phyloP scores from a whole-genome alignment of 1,140 invertebrate genomes.

The Drosophila sulfurigaster region DNA sequence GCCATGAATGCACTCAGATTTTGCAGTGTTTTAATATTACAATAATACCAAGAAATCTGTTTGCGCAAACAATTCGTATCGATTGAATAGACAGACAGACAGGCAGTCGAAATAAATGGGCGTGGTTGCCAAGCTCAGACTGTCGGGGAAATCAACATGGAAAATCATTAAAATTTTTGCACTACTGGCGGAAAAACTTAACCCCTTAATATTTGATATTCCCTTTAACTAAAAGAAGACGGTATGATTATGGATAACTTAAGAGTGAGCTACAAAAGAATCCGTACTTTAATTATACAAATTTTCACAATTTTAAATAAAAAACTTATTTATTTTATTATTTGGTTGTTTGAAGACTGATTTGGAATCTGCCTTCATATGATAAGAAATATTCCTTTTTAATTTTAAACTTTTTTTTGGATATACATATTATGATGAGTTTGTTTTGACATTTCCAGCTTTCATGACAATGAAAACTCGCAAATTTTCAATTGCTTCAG shows the following conservation, averaged over 20 bases:
- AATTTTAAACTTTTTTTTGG: no score
- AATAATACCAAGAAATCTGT: slow-evolving; percentile 78
- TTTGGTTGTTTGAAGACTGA: no score
- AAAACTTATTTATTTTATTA: no score
- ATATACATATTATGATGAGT: no score
- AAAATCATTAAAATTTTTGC: slow-evolving; percentile 19
- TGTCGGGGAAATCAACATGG: not conserved
- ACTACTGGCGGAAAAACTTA: not conserved
- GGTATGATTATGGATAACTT: not conserved
- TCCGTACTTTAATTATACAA: no score
- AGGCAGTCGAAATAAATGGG: slow-evolving; percentile 51
- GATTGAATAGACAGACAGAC: slow-evolving; percentile 37
- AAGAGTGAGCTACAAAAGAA: no score
- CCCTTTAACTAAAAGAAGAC: not conserved
- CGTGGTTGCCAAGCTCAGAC: slow-evolving; percentile 38
- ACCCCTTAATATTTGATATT: not conserved
- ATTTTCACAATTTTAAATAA: no score
- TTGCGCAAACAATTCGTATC: slow-evolving; percentile 58
- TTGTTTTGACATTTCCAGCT: no score
- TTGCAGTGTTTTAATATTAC: slow-evolving; percentile 68
- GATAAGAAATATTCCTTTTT: no score
- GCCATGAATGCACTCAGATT: slow-evolving; percentile 79
- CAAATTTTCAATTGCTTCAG: no score
- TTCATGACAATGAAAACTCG: no score
- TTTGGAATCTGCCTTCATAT: no score